Conservation (phyloP, 1,140 invertebrate genomes). For the Eumeta japonica region DNA sequence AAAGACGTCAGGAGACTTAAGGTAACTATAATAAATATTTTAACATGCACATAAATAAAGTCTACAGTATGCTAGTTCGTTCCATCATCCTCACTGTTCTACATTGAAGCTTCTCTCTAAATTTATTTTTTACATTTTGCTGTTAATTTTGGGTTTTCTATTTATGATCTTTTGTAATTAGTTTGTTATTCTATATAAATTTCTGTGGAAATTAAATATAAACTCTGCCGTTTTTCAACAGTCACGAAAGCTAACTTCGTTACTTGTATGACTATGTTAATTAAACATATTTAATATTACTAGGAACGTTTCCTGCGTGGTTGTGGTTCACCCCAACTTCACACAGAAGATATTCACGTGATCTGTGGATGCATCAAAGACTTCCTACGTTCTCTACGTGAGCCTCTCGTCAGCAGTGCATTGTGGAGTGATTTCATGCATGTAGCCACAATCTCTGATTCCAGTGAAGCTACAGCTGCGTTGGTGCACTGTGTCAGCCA, state of each 20-base stretch:
- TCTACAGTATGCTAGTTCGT: too few relatives aligned
- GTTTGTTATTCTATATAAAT: too few relatives aligned
- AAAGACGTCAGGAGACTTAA: conserved; percentile 84
- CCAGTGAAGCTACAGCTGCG: conserved; percentile 36
- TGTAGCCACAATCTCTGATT: conserved; percentile 9
- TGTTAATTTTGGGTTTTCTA: background rate
- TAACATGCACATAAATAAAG: too few relatives aligned
- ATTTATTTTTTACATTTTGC: background rate
- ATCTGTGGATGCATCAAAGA: conserved; percentile 67
- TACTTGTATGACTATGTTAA: conserved; percentile 13
- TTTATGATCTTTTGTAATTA: background rate
- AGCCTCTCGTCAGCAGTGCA: conserved; percentile 77
- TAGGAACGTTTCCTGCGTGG: conserved; percentile 51
- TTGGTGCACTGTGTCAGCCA: conserved; percentile 70
- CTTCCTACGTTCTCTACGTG: conserved; percentile 77
- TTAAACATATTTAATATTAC: conserved; percentile 9
- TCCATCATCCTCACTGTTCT: too few relatives aligned
- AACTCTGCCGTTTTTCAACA: too few relatives aligned
- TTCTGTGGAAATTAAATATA: too few relatives aligned
- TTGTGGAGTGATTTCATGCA: conserved; percentile 66
- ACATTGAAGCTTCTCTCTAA: background rate
- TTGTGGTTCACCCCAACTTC: conserved; percentile 41
- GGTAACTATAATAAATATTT: too few relatives aligned
- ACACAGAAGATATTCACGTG: conserved; percentile 41
- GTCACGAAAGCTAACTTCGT: background rate